phyloP scores from a whole-genome alignment of 2,888 invertebrate genomes.

The Mesorhabditis belari region DNA sequence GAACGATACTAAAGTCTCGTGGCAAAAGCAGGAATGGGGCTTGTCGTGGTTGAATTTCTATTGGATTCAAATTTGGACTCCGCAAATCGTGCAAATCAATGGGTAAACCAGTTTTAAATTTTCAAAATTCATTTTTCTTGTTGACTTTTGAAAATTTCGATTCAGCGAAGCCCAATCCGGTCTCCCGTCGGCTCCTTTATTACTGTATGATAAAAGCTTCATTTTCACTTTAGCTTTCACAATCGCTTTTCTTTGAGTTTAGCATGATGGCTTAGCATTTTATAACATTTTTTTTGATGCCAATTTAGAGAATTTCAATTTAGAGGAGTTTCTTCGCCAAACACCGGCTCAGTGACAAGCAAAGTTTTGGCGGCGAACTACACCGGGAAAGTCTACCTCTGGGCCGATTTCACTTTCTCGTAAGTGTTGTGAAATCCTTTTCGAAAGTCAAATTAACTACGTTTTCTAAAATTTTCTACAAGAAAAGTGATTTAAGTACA shows the following conservation, averaged over 20 bases:
- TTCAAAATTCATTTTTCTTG: no score
- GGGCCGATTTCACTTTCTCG: conserved; percentile 50
- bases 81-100: conserved; percentile 48
- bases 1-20: conserved; percentile 51
- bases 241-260: neutral
- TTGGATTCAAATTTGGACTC: conserved; percentile 53
- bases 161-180: no score
- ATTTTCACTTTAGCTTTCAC: no score
- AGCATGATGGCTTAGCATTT: no score
- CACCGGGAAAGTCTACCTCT: conserved; percentile 49
- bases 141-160: no score
- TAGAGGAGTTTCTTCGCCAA: conserved; percentile 21
- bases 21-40: conserved; percentile 53
- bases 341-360: conserved; percentile 42
- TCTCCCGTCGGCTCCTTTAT: no score
- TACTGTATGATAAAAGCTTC: no score
- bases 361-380: conserved; percentile 53
- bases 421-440: neutral
- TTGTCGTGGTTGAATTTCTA: conserved; percentile 54
- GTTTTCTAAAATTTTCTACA: neutral
- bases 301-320: no score
- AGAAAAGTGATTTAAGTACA: no score
- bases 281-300: neutral
- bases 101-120: no score
- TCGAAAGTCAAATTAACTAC: neutral